These are phyloP conservation scores for Tetragonula carbonaria DNA, from an alignment of 2,888 invertebrate species.

Conservation along the genomic window DNA sequence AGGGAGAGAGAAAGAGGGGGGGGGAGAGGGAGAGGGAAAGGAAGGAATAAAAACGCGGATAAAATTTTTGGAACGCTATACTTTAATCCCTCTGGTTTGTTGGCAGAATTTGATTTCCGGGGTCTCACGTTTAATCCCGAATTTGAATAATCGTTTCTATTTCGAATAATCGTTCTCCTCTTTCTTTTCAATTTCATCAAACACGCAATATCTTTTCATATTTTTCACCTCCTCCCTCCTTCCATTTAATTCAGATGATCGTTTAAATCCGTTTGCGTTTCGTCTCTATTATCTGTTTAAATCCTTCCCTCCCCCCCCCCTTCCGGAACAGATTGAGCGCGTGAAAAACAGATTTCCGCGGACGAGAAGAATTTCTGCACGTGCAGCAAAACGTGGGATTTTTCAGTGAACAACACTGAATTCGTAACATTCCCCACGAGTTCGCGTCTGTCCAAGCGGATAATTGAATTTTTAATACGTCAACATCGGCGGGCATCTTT, in stretches of 20 bases:
- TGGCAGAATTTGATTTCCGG: not conserved
- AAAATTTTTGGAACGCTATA: not conserved
- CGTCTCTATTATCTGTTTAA: not conserved
- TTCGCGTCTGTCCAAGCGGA: not conserved
- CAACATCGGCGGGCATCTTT: conserved; percentile 10
- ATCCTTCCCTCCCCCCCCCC: no score
- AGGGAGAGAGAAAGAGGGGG: no score
- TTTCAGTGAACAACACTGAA: not conserved
- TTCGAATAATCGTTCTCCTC: not conserved
- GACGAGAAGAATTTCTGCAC: not conserved
- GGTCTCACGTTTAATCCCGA: not conserved
- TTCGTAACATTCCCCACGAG: conserved; percentile 13
- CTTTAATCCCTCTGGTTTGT: not conserved
- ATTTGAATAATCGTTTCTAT: not conserved
- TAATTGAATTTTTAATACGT: conserved; percentile 49
- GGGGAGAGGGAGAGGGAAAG: no score
- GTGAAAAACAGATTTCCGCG: conserved; percentile 6
- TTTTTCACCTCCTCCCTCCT: not conserved
- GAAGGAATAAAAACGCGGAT: not conserved
- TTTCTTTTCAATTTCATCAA: not conserved
- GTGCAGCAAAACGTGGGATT: conserved; percentile 10
- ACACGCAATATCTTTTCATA: not conserved
- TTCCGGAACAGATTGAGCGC: not conserved
- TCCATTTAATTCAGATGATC: not conserved
- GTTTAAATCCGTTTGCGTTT: not conserved